These are phyloP conservation scores for Tetranychus truncatus DNA, from an alignment of 2,888 invertebrate genomes.

Conservation along the genomic window DNA sequence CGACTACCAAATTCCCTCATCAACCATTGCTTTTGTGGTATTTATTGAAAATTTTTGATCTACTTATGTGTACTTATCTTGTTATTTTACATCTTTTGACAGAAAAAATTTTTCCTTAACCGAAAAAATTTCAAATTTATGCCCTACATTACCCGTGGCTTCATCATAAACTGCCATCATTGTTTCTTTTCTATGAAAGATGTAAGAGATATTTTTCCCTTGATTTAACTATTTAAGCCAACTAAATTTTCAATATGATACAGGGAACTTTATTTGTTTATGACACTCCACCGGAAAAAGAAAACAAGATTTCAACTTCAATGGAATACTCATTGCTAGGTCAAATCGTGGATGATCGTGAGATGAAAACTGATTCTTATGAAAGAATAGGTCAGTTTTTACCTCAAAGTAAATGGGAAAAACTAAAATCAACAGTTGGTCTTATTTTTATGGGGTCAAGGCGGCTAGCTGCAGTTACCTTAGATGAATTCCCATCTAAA, in stretches of 20 bases:
- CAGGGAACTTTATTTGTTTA: neutral
- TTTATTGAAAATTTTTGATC: neutral
- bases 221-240: too few species aligned
- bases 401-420: neutral
- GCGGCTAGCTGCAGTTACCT: neutral
- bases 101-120: neutral
- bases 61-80: neutral
- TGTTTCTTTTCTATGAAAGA: neutral
- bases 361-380: neutral
- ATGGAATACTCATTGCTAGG: conserved; percentile 3
- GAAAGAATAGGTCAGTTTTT: neutral
- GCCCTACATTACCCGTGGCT: neutral
- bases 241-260: neutral
- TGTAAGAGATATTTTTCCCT: neutral
- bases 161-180: neutral
- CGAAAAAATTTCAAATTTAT: neutral
- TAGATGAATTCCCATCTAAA: neutral
- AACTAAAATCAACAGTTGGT: neutral
- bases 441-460: neutral
- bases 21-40: neutral
- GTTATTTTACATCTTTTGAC: neutral
- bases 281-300: neutral
- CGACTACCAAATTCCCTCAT: neutral
- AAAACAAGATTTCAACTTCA: neutral
- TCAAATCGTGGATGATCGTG: neutral